These are phyloP conservation scores for Parasteatoda tepidariorum DNA, from an alignment of 1,140 invertebrate species.

Conservation along the genomic window DNA sequence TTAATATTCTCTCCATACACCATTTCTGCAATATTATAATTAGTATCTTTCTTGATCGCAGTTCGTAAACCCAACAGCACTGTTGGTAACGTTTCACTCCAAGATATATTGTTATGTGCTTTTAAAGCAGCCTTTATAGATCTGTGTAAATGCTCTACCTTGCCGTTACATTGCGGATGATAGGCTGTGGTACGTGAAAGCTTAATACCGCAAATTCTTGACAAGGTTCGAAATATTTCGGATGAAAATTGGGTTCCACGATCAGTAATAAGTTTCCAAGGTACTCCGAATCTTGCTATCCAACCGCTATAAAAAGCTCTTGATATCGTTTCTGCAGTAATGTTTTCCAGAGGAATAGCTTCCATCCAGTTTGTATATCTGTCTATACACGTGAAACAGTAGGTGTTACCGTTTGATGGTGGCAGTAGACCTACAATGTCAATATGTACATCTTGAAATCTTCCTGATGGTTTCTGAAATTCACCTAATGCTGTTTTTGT, in stretches of 20 bases:
- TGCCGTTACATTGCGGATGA: background rate
- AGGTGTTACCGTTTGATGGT: background rate
- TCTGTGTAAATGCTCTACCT: slow-evolving; percentile 63
- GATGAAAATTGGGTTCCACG: background rate
- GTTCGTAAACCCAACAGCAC: background rate
- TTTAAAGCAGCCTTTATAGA: slow-evolving; percentile 60
- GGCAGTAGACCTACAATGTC: background rate
- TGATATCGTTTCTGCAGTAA: background rate
- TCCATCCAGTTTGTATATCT: background rate
- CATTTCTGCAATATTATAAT: slow-evolving; percentile 14
- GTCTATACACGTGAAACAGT: background rate
- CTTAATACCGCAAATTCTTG: slow-evolving; percentile 5
- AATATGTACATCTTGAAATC: slow-evolving; percentile 13
- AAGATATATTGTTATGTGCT: background rate
- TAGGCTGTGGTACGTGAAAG: slow-evolving; percentile 8
- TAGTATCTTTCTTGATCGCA: slow-evolving; percentile 63
- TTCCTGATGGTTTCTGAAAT: background rate
- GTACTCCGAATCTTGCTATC: slow-evolving; percentile 1
- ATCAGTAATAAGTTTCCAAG: background rate
- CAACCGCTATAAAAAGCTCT: background rate
- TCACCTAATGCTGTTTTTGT: background rate
- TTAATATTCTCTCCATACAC: slow-evolving; percentile 1
- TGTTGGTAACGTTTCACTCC: background rate
- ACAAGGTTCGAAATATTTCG: background rate
- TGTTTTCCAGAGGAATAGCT: slow-evolving; percentile 10